Evolutionary conservation across 2,888 invertebrate genomes (phyloP).

Genomic region (Diogma glabrata): DNA sequence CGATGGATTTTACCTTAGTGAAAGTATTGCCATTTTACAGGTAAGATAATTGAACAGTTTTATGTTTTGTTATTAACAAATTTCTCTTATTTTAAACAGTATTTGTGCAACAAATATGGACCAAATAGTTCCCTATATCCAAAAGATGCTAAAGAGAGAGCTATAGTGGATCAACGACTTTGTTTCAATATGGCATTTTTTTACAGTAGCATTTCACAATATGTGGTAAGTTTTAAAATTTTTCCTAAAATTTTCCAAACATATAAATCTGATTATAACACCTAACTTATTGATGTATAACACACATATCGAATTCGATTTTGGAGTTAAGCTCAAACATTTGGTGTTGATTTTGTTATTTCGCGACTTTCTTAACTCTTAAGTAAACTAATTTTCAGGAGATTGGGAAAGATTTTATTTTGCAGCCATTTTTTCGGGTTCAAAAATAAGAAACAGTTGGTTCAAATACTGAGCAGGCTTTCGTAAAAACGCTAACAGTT

Average conservation of each 20-base stretch:
- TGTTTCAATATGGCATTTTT: constrained; percentile 68
- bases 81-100: constrained; percentile 38
- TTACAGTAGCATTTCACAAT: constrained; percentile 55
- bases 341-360: no score
- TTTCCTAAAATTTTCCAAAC: neutral
- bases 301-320: no score
- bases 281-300: no score
- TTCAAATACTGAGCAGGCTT: no score
- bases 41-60: constrained; percentile 11
- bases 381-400: no score
- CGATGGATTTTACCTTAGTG: constrained; percentile 63
- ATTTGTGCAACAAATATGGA: constrained; percentile 64
- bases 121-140: constrained; percentile 57
- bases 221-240: constrained; percentile 49
- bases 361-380: no score
- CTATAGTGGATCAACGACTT: constrained; percentile 65
- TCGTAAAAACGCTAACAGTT: no score
- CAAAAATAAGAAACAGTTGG: no score
- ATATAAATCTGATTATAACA: neutral
- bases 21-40: constrained; percentile 52
- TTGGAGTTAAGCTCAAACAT: no score
- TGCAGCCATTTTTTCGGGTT: no score
- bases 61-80: neutral
- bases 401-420: no score
- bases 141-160: constrained; percentile 53